phyloP scores from a whole-genome alignment of 2,113 vertebrate species.

The Nothobranchius kuhntae region DNA sequence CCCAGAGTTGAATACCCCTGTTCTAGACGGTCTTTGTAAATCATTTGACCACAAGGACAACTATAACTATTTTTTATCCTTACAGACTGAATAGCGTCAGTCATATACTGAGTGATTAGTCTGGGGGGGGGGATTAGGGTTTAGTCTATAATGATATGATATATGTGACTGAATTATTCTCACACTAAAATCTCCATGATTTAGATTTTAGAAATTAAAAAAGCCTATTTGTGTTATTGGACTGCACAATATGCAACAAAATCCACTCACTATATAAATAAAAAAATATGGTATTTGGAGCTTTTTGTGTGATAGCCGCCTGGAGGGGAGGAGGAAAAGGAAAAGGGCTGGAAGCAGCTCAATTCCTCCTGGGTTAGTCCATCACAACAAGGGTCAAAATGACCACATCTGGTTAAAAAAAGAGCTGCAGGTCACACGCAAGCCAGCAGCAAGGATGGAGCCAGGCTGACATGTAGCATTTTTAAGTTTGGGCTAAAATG shows the following conservation, averaged over 20 bases:
- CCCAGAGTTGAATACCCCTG: too few species aligned
- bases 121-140: too few species aligned
- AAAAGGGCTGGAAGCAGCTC: conserved; percentile 9
- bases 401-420: conserved; percentile 31
- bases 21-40: too few species aligned
- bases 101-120: too few species aligned
- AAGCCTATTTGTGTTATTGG: too few species aligned
- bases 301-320: neutral
- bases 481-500: neutral
- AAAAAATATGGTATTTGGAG: neutral
- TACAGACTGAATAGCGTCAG: too few species aligned
- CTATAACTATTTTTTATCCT: too few species aligned
- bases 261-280: neutral
- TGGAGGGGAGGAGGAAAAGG: neutral
- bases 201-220: too few species aligned
- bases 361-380: conserved; percentile 15
- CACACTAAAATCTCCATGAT: too few species aligned
- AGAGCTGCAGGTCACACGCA: conserved; percentile 14
- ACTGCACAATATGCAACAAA: neutral
- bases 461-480: neutral
- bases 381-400: conserved; percentile 21
- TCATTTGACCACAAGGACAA: too few species aligned
- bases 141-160: too few species aligned
- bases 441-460: neutral
- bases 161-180: too few species aligned